These are phyloP conservation scores for Rattus rattus DNA, from an alignment of 2,113 vertebrate genomes.

Conservation along the genomic window DNA sequence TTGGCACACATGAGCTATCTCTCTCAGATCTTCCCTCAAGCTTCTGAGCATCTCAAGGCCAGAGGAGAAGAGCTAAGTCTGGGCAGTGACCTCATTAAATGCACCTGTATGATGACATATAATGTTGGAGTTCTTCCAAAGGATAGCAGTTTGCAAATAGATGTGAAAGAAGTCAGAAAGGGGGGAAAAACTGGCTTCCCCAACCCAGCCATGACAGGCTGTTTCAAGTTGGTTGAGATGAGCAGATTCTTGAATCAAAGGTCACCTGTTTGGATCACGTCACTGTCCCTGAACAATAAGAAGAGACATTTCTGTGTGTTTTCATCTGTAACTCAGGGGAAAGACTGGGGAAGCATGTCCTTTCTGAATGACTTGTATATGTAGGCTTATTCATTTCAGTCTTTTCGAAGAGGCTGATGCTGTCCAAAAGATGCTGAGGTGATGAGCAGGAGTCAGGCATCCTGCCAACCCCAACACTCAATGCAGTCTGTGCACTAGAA, in stretches of 20 bases:
- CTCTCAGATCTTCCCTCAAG: not conserved
- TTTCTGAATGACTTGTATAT: conserved; percentile 72
- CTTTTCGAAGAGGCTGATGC: conserved; percentile 36
- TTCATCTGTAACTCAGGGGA: not conserved
- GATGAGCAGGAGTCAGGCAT: not conserved
- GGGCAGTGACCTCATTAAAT: not conserved
- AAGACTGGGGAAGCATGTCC: not conserved
- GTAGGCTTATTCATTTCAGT: conserved; percentile 65
- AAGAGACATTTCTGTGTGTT: not conserved
- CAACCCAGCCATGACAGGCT: not conserved
- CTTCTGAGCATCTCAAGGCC: not conserved
- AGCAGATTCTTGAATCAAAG: not conserved
- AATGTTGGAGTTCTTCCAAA: not conserved
- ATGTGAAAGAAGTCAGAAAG: not conserved
- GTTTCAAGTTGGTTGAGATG: rapidly evolving
- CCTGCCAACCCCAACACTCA: not conserved
- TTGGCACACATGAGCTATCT: not conserved
- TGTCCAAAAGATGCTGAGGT: conserved; percentile 52
- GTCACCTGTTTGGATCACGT: not conserved
- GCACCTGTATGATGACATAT: no score
- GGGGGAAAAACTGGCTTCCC: not conserved
- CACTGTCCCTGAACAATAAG: rapidly evolving
- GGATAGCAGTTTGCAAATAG: not conserved
- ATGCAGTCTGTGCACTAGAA: rapidly evolving
- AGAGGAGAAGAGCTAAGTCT: not conserved